Evolutionary conservation across 1,140 invertebrate genomes (phyloP).

Genomic region (Acromyrmex charruanus): DNA sequence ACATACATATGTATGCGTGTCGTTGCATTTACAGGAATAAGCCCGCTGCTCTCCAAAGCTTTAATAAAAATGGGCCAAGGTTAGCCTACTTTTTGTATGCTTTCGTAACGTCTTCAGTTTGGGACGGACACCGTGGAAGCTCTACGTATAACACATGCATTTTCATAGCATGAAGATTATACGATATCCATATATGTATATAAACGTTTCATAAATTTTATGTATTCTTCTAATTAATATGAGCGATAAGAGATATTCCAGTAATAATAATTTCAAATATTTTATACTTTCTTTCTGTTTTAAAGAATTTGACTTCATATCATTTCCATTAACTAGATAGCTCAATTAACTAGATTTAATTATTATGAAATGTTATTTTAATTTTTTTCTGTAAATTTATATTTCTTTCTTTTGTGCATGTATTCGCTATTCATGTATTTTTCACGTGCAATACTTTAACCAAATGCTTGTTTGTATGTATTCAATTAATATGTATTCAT

Average conservation of each 20-base stretch:
- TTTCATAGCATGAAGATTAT: neutral
- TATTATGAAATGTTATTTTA: neutral
- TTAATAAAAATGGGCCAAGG: conserved; percentile 72
- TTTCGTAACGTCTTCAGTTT: conserved; percentile 65
- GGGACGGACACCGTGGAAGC: conserved; percentile 26
- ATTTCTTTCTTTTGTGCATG: neutral
- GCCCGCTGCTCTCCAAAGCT: conserved; percentile 72
- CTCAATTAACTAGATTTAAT: neutral
- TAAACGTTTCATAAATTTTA: neutral
- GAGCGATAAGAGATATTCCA: neutral
- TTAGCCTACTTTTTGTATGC: conserved; percentile 66
- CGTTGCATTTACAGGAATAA: conserved; percentile 71
- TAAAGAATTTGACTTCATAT: neutral
- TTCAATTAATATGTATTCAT: neutral
- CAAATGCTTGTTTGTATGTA: neutral
- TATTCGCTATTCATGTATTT: neutral
- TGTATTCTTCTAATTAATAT: neutral
- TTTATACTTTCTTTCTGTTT: neutral
- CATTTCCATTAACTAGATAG: neutral
- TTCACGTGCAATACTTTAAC: neutral
- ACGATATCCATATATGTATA: neutral
- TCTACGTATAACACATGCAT: neutral
- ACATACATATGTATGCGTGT: conserved; percentile 2
- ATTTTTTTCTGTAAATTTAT: neutral
- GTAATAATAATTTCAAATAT: neutral